Base-by-base conservation (phyloP, 2,797 vertebrate genomes). In the Neoniphon sammara region DNA sequence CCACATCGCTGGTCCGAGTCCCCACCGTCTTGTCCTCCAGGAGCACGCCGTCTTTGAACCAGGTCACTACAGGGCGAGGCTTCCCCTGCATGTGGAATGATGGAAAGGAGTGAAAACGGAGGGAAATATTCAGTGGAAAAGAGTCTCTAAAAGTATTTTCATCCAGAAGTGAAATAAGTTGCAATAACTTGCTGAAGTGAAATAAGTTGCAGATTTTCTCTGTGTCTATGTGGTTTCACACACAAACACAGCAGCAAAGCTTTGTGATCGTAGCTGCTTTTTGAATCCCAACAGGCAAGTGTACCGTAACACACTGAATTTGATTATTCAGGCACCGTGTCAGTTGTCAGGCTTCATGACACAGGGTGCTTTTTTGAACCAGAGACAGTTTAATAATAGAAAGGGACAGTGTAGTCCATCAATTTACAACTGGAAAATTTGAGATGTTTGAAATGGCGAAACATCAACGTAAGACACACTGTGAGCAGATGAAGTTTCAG, bases 21-120 rank as follows among this genome's bases (percentile, higher is more conserved):
- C 93, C 91, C 60, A 96, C 89, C 0, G 93, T 83, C 6, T 83
- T 90, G 49, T 91, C 23, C 25, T 96, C 95, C 82, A 98, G 66
- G 4, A 89, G 93, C 1, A 85, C 68, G 0, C 91, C 95, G 0
- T 95, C 95, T 86, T 95, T 97, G 7, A 77, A 80, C 97, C 97
- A 98, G 72, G 89, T 93, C 57, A 96, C 95, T 0, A 93, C 59
- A 0, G 97, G 97, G 15, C 94, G 94, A 0, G 97, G 97, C 77
- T 97, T 97, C 3, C 96, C 97, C 97, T 97, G 88, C 52, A 63
- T 70, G 10, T 0, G 36, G n/a, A 70, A 57, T 0, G 4, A 80
- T 1, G n/a, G 12, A 23, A 25, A n/a, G 17, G 3, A 39, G 34
- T 17, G 3, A 20, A 49, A 21, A 30, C 2, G 44, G 17, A 17